These are phyloP conservation scores for Corvus hawaiiensis DNA, from an alignment of 2,113 vertebrate genomes.

Conservation along the genomic window DNA sequence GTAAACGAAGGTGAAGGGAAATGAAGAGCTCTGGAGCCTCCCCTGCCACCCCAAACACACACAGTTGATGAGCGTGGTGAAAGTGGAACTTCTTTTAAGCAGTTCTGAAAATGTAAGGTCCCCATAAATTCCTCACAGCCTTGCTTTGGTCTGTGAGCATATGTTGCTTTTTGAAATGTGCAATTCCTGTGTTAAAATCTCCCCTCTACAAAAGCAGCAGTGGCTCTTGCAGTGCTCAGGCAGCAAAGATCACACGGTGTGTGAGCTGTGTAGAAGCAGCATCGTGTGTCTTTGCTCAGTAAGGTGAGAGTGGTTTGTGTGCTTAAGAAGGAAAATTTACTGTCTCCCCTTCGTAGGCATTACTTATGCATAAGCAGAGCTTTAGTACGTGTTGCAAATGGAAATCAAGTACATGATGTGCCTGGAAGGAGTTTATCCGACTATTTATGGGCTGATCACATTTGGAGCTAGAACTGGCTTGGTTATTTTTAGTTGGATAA, in stretches of 20 bases:
- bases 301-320: background rate
- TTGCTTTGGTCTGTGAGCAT: background rate
- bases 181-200: background rate
- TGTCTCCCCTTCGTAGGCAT: background rate
- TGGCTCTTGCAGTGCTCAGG: background rate
- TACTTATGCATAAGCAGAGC: background rate
- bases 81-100: background rate
- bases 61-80: background rate
- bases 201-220: background rate
- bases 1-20: background rate
- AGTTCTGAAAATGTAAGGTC: background rate
- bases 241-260: background rate
- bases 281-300: background rate
- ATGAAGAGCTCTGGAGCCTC: background rate
- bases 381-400: conserved; percentile 7
- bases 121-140: background rate
- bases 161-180: background rate
- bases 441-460: conserved; percentile 43
- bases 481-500: conserved; percentile 39
- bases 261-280: background rate
- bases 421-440: conserved; percentile 28
- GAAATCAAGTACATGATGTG: conserved; percentile 37
- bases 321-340: background rate
- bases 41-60: background rate
- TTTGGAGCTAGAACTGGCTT: background rate